Base-by-base conservation (phyloP, 2,888 invertebrate genomes). In the Drosophila silvestris region DNA sequence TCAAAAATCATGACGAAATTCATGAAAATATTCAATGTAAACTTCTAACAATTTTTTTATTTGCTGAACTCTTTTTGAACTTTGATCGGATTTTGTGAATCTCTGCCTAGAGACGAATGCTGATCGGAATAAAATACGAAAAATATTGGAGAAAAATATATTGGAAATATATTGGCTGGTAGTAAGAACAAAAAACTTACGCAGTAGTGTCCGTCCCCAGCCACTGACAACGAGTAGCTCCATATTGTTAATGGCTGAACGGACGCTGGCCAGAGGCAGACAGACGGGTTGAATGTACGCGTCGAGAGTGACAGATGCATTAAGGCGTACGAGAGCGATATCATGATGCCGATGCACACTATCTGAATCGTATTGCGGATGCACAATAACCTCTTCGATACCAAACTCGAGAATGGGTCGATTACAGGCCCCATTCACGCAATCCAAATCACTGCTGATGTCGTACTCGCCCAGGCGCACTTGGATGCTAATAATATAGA, bases 251-350 rank as follows among this genome's bases (percentile, higher is more conserved):
- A 94, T 92, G 1, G 71, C 89, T 32, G 81, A 92, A 32, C 92
- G 93, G 39, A 92, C 90, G 4, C 60, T 85, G 47, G 78, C 50
- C 41, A 92, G 70, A 22, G 96, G 96, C 41, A 96, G 82, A 73
- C 96, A 96, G 44, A 96, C 94, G 0, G 96, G 96, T 69, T 93
- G 93, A 30, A 95, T 94, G 77, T 93, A 96, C 86, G 94, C 95
- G 12, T 83, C 95, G 75, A 94, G 95, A 3, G 87, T 63, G 0
- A 96, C 95, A 26, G 95, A 93, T 4, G 91, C 85, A 0, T 93
- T 86, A 1, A 97, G 93, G 66, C 97, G 94, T 28, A 97, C 85
- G 19, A 97, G 92, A 0, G 96, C 97, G 58, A 97, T 96, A 86
- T 97, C 97, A 88, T 96, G 93, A 59, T 94, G 94, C 73, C 96